These are phyloP conservation scores for Nomada fabriciana DNA, from an alignment of 2,888 invertebrate genomes.

Conservation along the genomic window DNA sequence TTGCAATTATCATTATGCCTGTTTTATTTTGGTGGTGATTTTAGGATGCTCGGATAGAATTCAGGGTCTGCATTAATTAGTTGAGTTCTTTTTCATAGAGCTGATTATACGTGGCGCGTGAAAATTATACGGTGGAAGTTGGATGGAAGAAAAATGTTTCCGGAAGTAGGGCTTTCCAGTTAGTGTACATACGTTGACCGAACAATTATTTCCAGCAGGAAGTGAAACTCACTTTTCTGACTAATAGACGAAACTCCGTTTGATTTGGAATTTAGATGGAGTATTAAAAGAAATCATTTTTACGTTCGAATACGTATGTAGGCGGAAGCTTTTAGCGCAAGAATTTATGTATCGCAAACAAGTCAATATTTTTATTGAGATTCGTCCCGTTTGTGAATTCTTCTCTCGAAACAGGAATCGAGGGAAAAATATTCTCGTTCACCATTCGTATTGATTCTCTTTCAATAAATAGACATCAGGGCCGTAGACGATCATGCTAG, in stretches of 20 bases:
- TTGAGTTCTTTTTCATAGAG: no score
- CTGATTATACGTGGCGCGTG: no score
- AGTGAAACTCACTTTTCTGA: not conserved
- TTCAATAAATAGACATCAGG: not conserved
- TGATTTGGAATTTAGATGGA: not conserved
- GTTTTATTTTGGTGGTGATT: no score
- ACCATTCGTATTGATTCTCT: not conserved
- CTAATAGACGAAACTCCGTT: not conserved
- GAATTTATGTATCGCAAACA: not conserved
- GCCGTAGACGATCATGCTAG: not conserved
- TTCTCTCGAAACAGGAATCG: no score
- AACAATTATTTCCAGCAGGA: slow-evolving; percentile 29
- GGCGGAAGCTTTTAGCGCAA: not conserved
- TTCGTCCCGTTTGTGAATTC: not conserved
- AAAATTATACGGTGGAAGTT: no score
- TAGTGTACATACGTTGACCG: not conserved
- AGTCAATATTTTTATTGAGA: not conserved
- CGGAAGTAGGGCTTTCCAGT: not conserved
- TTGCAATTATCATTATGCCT: not conserved
- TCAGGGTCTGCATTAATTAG: no score
- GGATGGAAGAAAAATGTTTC: slow-evolving; percentile 2
- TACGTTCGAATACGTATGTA: not conserved
- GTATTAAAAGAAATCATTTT: not conserved
- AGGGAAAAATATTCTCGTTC: not conserved
- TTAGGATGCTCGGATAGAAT: no score